These are phyloP conservation scores for Cantharis nigra DNA, from an alignment of 2,888 invertebrate species.

Conservation along the genomic window DNA sequence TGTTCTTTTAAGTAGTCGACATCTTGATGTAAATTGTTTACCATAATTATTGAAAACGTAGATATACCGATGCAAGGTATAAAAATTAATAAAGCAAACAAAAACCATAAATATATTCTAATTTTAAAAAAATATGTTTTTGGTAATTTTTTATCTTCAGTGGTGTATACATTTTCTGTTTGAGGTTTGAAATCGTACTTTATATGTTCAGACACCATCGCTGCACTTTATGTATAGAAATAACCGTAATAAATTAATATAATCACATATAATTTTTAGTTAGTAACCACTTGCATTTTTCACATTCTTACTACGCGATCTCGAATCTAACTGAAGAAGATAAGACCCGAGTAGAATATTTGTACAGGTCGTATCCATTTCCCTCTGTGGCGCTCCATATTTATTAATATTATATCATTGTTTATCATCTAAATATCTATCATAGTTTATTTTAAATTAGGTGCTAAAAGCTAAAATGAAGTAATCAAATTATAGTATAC, in stretches of 20 bases:
- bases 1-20: constrained; percentile 44
- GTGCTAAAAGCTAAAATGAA: neutral
- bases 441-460: neutral
- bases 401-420: neutral
- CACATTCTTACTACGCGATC: constrained; percentile 16
- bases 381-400: constrained; percentile 7
- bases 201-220: neutral
- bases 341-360: constrained; percentile 13
- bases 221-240: neutral
- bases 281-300: constrained; percentile 4
- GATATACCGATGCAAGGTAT: constrained; percentile 3
- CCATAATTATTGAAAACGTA: neutral
- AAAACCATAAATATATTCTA: neutral
- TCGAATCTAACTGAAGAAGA: constrained; percentile 20
- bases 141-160: neutral
- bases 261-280: neutral
- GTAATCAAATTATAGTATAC: neutral
- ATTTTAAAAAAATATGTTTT: neutral
- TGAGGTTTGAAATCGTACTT: neutral
- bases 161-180: neutral
- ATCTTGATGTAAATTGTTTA: constrained; percentile 38
- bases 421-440: neutral
- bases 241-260: neutral
- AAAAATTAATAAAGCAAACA: constrained; percentile 3
- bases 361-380: constrained; percentile 16